Percentiles rank a stretch among this genome's conserved stretches.
phyloP scores from a whole-genome alignment of 1,140 invertebrate genomes.

The Drosophila chauvacae region DNA sequence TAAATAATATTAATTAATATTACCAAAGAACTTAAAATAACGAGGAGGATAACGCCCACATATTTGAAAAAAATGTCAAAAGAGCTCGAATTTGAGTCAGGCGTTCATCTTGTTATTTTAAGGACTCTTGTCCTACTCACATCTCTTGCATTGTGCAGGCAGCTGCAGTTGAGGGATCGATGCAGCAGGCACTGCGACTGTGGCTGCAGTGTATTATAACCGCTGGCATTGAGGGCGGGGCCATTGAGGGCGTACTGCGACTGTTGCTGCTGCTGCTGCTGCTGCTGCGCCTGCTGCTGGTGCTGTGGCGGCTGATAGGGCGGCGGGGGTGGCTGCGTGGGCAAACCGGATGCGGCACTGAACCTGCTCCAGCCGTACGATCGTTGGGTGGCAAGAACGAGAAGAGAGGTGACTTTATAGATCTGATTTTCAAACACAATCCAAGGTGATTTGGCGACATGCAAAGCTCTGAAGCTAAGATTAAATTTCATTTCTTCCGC shows the following conservation, averaged over 20 bases:
- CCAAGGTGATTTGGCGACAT: not conserved
- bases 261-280: constrained; percentile 52
- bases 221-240: constrained; percentile 40
- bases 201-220: constrained; percentile 65
- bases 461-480: constrained; percentile 26
- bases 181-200: constrained; percentile 87
- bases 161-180: constrained; percentile 88
- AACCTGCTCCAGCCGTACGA: constrained; percentile 85
- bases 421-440: constrained; percentile 28
- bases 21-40: no score
- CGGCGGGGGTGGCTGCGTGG: constrained; percentile 86
- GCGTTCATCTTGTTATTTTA: no score
- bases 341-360: constrained; percentile 83
- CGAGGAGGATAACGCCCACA: no score
- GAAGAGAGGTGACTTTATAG: constrained; percentile 80
- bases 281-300: constrained; percentile 62
- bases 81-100: no score
- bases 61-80: no score
- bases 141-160: constrained; percentile 84
- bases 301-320: constrained; percentile 85
- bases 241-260: constrained; percentile 73
- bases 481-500: not conserved
- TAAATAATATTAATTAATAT: no score
- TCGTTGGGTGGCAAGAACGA: constrained; percentile 84
- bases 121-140: constrained; percentile 57